phyloP scores from a whole-genome alignment of 1,140 invertebrate genomes.

The Heliconius melpomene region DNA sequence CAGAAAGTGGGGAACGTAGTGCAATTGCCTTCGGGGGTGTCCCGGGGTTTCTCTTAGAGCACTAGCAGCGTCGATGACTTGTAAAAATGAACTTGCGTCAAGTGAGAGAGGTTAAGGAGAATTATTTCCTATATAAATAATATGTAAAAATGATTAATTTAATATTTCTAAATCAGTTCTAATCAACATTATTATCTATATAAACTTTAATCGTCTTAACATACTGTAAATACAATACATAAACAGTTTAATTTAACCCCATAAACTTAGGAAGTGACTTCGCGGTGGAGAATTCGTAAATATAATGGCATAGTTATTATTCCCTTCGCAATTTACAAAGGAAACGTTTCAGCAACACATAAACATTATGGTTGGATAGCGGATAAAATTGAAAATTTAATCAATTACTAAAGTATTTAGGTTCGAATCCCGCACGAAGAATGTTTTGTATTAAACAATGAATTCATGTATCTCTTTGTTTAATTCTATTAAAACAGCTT shows the following conservation, averaged over 20 bases:
- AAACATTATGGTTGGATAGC: background rate
- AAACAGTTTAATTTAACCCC: background rate
- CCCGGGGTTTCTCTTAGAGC: no score
- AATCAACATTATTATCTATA: no score
- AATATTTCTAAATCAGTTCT: no score
- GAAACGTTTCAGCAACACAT: background rate
- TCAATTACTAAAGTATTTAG: background rate
- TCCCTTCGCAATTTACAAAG: background rate
- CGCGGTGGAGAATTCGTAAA: background rate
- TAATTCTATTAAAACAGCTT: background rate
- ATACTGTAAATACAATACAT: background rate
- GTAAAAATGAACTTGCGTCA: no score
- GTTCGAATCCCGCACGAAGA: background rate
- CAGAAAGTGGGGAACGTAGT: no score
- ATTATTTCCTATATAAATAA: no score
- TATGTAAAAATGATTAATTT: no score
- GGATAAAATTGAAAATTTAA: conserved; percentile 12
- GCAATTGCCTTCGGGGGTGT: no score
- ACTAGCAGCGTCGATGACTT: no score
- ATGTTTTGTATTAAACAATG: background rate
- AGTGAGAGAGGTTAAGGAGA: no score
- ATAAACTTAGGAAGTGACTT: background rate
- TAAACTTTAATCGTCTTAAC: no score
- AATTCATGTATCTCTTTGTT: background rate
- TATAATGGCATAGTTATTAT: background rate